Percentiles rank a stretch among this genome's conserved stretches.
These are phyloP conservation scores for Epirrhoe alternata DNA, from an alignment of 2,888 invertebrate species.

Conservation along the genomic window DNA sequence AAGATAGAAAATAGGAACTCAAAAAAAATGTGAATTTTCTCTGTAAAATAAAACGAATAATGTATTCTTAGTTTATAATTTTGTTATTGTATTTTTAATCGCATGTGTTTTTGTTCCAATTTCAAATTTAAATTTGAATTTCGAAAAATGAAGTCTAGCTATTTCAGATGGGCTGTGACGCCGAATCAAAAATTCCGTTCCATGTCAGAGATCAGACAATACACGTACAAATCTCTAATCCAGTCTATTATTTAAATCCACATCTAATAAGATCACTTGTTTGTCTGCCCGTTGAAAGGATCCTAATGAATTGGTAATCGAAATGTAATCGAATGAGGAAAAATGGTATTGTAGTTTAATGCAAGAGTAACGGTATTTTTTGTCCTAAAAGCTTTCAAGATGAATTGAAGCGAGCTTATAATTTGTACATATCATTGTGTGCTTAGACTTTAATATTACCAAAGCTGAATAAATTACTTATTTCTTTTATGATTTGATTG, in stretches of 20 bases:
- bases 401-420: neutral
- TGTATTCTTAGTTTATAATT: too few relatives aligned
- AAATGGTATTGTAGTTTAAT: slow-evolving; percentile 17
- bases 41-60: too few relatives aligned
- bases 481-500: neutral
- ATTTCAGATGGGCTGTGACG: slow-evolving; percentile 14
- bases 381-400: neutral
- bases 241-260: slow-evolving; percentile 67
- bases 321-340: slow-evolving; percentile 30
- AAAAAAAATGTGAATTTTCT: too few relatives aligned
- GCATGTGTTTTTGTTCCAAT: too few relatives aligned
- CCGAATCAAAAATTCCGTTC: slow-evolving; percentile 18
- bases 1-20: too few relatives aligned
- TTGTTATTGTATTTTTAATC: too few relatives aligned
- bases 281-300: slow-evolving; percentile 43
- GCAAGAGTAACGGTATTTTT: slow-evolving; percentile 9
- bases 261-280: slow-evolving; percentile 43
- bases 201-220: slow-evolving; percentile 64
- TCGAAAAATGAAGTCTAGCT: too few relatives aligned
- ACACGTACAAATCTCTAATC: slow-evolving; percentile 69
- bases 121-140: too few relatives aligned
- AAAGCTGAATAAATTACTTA: neutral
- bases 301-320: slow-evolving; percentile 40
- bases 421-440: neutral
- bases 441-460: neutral